phyloP scores from a whole-genome alignment of 2,888 invertebrate species.

The Cantharis lateralis region DNA sequence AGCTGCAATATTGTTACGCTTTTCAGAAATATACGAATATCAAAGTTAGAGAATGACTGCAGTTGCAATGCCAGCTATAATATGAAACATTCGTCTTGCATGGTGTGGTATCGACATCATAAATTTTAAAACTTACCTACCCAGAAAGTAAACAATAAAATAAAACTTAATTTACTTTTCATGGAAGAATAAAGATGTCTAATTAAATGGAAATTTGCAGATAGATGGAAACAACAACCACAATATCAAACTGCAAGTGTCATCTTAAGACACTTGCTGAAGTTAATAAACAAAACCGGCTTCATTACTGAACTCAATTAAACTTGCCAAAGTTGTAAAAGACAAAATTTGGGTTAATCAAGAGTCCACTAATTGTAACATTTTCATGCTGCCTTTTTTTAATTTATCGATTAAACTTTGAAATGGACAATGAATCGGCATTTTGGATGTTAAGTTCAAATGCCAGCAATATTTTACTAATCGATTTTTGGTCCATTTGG shows the following conservation, averaged over 20 bases:
- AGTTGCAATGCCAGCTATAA: conserved; percentile 16
- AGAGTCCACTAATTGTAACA: background rate
- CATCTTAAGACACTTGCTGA: background rate
- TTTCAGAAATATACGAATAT: conserved; percentile 8
- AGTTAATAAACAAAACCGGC: background rate
- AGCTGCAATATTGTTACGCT: conserved; percentile 9
- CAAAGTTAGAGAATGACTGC: conserved; percentile 19
- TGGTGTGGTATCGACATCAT: background rate
- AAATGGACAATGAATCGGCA: background rate
- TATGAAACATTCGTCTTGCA: conserved; percentile 17
- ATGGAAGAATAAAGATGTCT: background rate
- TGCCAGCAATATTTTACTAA: background rate
- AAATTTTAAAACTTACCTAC: background rate
- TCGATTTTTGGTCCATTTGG: background rate
- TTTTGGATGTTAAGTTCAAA: background rate
- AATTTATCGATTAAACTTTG: background rate
- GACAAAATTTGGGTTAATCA: background rate
- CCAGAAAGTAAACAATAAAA: background rate
- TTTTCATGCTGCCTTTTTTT: background rate
- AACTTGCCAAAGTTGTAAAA: background rate
- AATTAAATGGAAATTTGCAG: conserved; percentile 1
- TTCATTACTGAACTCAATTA: background rate
- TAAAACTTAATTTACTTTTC: background rate
- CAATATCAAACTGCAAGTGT: background rate
- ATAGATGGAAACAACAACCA: background rate